phyloP scores from a whole-genome alignment of 2,888 invertebrate genomes.

The Parnassius mnemosyne region DNA sequence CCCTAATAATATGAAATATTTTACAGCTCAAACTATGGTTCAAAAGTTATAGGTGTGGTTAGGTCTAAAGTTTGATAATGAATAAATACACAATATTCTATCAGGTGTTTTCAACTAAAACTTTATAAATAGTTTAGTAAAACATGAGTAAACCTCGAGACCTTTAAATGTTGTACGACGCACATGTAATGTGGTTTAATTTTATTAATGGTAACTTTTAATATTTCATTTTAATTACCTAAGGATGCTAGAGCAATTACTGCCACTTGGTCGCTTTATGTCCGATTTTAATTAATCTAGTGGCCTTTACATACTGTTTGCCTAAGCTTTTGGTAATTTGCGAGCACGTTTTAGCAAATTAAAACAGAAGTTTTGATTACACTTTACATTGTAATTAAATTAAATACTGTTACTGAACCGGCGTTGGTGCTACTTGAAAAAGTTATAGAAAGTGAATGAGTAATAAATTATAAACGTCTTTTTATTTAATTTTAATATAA shows the following conservation, averaged over 20 bases:
- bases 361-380: not conserved
- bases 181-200: not conserved
- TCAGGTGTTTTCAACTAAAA: no score
- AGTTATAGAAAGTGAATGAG: no score
- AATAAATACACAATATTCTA: no score
- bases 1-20: constrained; percentile 39
- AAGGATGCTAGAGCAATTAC: constrained; percentile 40
- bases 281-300: constrained; percentile 52
- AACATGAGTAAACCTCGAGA: no score
- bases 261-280: constrained; percentile 44
- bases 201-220: constrained; percentile 23
- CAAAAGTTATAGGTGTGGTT: no score
- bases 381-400: not conserved
- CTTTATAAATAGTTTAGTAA: no score
- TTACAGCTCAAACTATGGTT: no score
- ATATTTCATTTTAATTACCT: constrained; percentile 50
- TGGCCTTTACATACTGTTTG: constrained; percentile 28
- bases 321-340: not conserved
- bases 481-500: no score
- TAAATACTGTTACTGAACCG: not conserved
- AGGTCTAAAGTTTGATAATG: no score
- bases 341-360: constrained; percentile 4
- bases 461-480: no score
- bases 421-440: no score
- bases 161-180: not conserved